Evolutionary conservation across 2,113 vertebrate genomes (phyloP).

Genomic region (Shinisaurus crocodilurus): DNA sequence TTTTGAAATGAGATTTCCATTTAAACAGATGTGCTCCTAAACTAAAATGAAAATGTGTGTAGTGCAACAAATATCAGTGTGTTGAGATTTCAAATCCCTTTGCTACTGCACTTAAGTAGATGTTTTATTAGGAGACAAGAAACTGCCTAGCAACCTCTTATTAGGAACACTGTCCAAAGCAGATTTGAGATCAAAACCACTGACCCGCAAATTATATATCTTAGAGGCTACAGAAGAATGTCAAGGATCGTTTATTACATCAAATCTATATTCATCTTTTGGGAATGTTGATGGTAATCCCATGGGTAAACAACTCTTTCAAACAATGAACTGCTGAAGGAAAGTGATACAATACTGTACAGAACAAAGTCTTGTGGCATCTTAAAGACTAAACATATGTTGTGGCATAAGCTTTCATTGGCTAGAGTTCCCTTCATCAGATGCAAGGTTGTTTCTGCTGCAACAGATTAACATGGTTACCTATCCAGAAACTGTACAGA

Average conservation of each 20-base stretch:
- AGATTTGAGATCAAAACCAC: neutral
- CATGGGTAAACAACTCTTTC: neutral
- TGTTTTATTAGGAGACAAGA: neutral
- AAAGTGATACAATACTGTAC: neutral
- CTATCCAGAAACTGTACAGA: no score
- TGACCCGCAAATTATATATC: neutral
- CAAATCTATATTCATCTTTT: neutral
- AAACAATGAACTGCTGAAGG: neutral
- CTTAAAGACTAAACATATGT: neutral
- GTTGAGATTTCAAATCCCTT: neutral
- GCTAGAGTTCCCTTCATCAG: neutral
- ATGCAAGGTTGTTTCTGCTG: neutral
- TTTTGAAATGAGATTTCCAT: constrained; percentile 18
- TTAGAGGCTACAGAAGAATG: neutral
- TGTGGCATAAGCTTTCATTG: neutral
- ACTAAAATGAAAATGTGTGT: neutral
- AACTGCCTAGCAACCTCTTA: neutral
- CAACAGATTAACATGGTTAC: neutral
- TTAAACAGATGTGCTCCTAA: neutral
- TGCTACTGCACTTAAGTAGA: neutral
- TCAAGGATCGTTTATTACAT: neutral
- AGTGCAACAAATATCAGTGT: neutral
- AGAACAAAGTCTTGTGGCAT: neutral
- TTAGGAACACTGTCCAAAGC: neutral
- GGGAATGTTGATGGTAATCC: neutral